phyloP scores from a whole-genome alignment of 2,113 vertebrate species.

The Nesoenas mayeri region DNA sequence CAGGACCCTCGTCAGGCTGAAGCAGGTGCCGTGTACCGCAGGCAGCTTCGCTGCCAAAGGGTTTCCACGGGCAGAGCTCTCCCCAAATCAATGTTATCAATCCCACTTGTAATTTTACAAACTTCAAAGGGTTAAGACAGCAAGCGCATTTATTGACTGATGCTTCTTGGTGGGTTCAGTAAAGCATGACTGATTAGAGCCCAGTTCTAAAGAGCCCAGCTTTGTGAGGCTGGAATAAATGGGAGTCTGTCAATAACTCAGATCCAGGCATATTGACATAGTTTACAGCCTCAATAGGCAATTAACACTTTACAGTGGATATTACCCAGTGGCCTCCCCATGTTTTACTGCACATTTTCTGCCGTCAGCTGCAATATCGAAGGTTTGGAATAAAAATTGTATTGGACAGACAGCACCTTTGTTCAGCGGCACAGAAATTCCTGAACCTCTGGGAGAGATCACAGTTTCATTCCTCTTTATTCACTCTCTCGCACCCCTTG shows the following conservation, averaged over 20 bases:
- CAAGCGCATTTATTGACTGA: constrained; percentile 73
- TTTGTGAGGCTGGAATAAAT: constrained; percentile 79
- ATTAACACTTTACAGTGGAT: constrained; percentile 86
- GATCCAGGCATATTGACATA: constrained; percentile 77
- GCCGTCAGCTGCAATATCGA: constrained; percentile 74
- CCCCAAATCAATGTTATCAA: constrained; percentile 59
- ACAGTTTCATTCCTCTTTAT: constrained; percentile 45
- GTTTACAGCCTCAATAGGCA: constrained; percentile 84
- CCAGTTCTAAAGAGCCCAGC: constrained; percentile 75
- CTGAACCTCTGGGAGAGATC: constrained; percentile 59
- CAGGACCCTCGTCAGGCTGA: neutral
- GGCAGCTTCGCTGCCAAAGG: constrained; percentile 2
- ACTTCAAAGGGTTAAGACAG: constrained; percentile 81
- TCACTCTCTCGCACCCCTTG: neutral
- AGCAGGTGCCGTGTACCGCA: neutral
- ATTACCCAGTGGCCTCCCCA: constrained; percentile 79
- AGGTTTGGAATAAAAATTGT: constrained; percentile 79
- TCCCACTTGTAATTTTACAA: constrained; percentile 59
- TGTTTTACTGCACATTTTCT: constrained; percentile 80
- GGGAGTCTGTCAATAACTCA: constrained; percentile 80
- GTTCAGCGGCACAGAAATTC: constrained; percentile 29
- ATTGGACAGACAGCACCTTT: constrained; percentile 67
- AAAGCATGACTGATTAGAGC: constrained; percentile 84
- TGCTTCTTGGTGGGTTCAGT: constrained; percentile 73
- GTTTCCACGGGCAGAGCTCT: neutral